A percentile compares a stretch with the other conserved stretches of the same genome.
Evolutionary conservation across 1,140 invertebrate species (phyloP).

Genomic region (Diorhabda sublineata): DNA sequence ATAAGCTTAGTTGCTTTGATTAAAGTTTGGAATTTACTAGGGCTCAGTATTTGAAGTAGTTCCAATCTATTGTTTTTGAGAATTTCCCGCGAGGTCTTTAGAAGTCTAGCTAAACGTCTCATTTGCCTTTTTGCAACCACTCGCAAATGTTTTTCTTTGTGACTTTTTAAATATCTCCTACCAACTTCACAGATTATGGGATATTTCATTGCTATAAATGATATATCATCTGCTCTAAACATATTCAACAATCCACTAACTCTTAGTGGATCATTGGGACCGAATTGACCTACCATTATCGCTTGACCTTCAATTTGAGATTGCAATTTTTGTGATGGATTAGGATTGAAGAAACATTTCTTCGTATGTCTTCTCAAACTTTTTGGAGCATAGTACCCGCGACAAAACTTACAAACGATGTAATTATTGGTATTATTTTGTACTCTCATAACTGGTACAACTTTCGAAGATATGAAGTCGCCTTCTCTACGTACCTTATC

Average conservation of each 20-base stretch:
- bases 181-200: constrained; percentile 30
- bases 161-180: constrained; percentile 25
- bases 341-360: not conserved
- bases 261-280: constrained; percentile 5
- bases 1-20: constrained; percentile 11
- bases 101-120: constrained; percentile 25
- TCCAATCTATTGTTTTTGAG: not conserved
- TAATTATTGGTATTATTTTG: not conserved
- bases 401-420: constrained; percentile 43
- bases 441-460: not conserved
- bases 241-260: not conserved
- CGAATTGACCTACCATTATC: constrained; percentile 3
- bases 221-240: constrained; percentile 28
- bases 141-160: constrained; percentile 30
- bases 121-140: constrained; percentile 29
- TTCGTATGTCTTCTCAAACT: not conserved
- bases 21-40: constrained; percentile 9
- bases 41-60: constrained; percentile 8
- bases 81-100: constrained; percentile 20
- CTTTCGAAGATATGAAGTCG: not conserved
- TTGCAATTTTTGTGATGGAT: not conserved
- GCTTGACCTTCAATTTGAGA: constrained; percentile 6
- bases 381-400: constrained; percentile 25
- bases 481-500: constrained; percentile 13
- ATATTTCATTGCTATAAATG: constrained; percentile 28